Percentiles rank a stretch among this genome's conserved stretches.
phyloP scores from a whole-genome alignment of 2,113 vertebrate species.

The Nicator chloris region DNA sequence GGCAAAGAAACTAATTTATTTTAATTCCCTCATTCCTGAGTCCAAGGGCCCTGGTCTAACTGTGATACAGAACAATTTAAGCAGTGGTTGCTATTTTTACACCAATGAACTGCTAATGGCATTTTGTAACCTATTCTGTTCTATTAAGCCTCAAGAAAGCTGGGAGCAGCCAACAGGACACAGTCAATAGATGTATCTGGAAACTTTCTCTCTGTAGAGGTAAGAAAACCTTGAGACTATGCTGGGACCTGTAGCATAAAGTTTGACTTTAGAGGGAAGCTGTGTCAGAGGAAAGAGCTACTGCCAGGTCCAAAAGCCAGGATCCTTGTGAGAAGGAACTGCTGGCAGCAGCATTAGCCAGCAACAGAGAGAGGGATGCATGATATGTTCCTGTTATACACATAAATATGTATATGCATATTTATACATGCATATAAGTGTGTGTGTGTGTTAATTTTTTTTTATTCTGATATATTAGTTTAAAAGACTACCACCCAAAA shows the following conservation, averaged over 20 bases:
- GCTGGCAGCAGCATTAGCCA: not conserved
- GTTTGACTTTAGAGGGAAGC: not conserved
- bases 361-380: not conserved
- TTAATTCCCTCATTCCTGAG: not conserved
- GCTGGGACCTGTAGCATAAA: not conserved
- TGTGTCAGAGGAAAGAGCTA: not conserved
- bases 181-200: not conserved
- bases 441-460: too few relatives aligned
- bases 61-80: not conserved
- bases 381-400: not conserved
- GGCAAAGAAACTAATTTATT: not conserved
- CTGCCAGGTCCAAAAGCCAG: not conserved
- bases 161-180: not conserved
- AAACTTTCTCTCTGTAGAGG: not conserved
- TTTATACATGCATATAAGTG: accelerated
- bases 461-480: not conserved
- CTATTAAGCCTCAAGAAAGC: not conserved
- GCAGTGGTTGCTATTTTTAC: not conserved
- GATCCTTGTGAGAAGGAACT: not conserved
- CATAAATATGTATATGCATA: accelerated
- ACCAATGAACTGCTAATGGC: not conserved
- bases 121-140: not conserved
- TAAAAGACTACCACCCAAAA: not conserved
- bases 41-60: not conserved
- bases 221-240: not conserved